Evolutionary conservation across 2,113 vertebrate genomes (phyloP).

Genomic region (Gasterosteus nipponicus): DNA sequence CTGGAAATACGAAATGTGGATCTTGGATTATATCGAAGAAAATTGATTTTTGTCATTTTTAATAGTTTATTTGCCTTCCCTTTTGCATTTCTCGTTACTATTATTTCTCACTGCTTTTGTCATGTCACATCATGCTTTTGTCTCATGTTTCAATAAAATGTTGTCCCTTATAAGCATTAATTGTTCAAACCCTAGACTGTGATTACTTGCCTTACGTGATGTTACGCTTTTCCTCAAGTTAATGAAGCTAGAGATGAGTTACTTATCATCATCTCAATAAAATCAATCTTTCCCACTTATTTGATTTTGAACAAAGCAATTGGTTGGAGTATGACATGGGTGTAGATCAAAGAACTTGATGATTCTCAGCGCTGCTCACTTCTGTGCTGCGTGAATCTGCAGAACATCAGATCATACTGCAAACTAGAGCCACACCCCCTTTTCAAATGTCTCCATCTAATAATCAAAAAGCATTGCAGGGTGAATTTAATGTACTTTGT

Average conservation of each 20-base stretch:
- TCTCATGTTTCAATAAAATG: too few species aligned
- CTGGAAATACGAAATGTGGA: not conserved
- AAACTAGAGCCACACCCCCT: too few species aligned
- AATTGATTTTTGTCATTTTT: not conserved
- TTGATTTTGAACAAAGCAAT: not conserved
- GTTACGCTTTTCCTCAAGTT: not conserved
- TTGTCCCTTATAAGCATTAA: not conserved
- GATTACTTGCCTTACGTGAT: not conserved
- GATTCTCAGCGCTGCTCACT: not conserved
- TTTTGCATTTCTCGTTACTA: not conserved
- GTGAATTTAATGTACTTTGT: too few species aligned
- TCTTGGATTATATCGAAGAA: not conserved
- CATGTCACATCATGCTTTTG: too few species aligned
- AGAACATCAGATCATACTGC: too few species aligned
- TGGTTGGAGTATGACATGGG: not conserved
- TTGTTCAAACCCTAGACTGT: not conserved
- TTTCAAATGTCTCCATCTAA: too few species aligned
- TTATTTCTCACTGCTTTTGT: not conserved
- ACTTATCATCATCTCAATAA: not conserved
- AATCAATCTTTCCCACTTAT: too few species aligned
- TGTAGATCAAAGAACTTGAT: not conserved
- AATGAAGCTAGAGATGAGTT: not conserved
- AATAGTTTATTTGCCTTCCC: not conserved
- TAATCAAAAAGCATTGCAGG: too few species aligned
- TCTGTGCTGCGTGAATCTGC: not conserved